Evolutionary conservation across 2,888 invertebrate genomes (phyloP).

Genomic region (Creontiades dilutus): DNA sequence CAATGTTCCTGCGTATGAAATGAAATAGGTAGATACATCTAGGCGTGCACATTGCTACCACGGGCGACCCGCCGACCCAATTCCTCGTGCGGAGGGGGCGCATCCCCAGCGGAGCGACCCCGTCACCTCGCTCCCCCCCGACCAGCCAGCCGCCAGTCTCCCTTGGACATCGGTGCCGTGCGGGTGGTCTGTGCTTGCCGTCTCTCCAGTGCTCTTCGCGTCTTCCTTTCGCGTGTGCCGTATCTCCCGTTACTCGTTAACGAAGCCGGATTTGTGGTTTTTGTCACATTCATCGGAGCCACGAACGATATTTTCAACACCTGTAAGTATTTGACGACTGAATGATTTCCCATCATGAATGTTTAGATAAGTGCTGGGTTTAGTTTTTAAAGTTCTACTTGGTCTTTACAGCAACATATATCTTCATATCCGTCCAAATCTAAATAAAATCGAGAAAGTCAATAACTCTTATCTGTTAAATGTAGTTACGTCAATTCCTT

Average conservation of each 20-base stretch:
- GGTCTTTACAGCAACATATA: no score
- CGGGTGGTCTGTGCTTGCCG: background rate
- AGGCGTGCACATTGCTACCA: no score
- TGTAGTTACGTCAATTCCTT: no score
- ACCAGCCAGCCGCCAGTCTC: constrained; percentile 1
- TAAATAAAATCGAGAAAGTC: no score
- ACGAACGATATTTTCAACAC: background rate
- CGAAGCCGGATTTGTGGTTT: background rate
- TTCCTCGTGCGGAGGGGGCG: background rate
- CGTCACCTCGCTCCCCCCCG: background rate
- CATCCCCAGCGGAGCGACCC: background rate
- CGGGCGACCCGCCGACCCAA: background rate
- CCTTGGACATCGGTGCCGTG: constrained; percentile 24
- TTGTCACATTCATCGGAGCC: background rate
- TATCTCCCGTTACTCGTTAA: background rate
- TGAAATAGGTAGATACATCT: no score
- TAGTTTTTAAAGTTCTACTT: no score
- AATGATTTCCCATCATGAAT: no score
- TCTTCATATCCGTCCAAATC: no score
- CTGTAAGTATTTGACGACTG: background rate
- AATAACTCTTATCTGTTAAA: no score
- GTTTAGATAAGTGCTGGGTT: background rate
- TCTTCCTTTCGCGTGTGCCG: constrained; percentile 23
- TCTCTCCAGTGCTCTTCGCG: background rate
- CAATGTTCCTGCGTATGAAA: no score